A percentile compares a stretch with the other conserved stretches of the same genome.
phyloP scores from a whole-genome alignment of 2,113 vertebrate species.

The Gymnobelideus leadbeateri region DNA sequence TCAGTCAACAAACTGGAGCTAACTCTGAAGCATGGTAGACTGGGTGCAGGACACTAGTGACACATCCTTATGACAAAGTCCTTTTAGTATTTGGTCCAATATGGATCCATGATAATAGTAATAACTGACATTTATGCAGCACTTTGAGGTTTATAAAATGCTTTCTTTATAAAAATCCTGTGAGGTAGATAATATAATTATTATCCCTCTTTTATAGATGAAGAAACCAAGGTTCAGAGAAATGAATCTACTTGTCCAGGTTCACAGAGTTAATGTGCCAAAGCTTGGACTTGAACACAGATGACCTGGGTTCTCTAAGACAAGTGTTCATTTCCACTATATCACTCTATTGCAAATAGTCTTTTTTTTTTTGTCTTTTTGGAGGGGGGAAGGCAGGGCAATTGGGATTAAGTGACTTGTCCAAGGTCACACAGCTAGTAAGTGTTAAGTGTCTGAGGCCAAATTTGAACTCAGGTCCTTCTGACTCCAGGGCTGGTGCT shows the following conservation, averaged over 20 bases:
- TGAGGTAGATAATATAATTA: not conserved
- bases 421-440: no score
- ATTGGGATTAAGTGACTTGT: no score
- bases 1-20: not conserved
- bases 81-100: not conserved
- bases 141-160: not conserved
- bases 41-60: not conserved
- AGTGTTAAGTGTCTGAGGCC: no score
- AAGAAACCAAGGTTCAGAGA: not conserved
- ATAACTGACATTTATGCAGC: not conserved
- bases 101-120: not conserved
- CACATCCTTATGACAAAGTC: not conserved
- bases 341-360: not conserved
- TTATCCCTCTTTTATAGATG: not conserved
- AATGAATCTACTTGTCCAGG: not conserved
- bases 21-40: not conserved
- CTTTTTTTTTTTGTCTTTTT: not conserved
- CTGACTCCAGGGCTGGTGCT: no score
- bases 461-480: no score
- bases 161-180: not conserved
- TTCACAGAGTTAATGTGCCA: not conserved
- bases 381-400: no score
- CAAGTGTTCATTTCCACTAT: not conserved
- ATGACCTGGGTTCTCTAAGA: not conserved
- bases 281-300: not conserved